Evolutionary conservation across 2,888 invertebrate species (phyloP).

Genomic region (Notocelia uddmanniana): DNA sequence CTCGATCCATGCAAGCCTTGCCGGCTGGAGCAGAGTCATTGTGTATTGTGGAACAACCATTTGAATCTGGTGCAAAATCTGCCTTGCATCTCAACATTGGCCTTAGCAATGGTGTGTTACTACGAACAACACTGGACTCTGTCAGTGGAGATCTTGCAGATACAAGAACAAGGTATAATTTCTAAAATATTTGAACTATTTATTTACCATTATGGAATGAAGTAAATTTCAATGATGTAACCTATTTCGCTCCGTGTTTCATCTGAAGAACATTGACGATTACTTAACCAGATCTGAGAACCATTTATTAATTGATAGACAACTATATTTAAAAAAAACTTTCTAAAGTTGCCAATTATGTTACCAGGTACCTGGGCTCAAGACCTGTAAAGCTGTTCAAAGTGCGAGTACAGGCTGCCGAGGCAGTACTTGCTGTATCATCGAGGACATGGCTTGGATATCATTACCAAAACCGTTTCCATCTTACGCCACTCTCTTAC

Average conservation of each 20-base stretch:
- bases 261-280: conserved; percentile 86
- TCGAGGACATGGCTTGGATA: conserved; percentile 99
- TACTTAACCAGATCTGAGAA: conserved; percentile 82
- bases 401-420: conserved; percentile 97
- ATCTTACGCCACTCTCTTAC: conserved; percentile 97
- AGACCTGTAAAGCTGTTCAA: conserved; percentile 98
- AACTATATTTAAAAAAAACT: not conserved
- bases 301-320: not conserved
- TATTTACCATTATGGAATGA: conserved; percentile 10
- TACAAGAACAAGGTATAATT: conserved; percentile 92
- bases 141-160: conserved; percentile 98
- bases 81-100: conserved; percentile 98
- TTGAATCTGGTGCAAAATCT: conserved; percentile 88
- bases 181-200: no score
- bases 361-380: conserved; percentile 93
- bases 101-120: conserved; percentile 97
- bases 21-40: conserved; percentile 98
- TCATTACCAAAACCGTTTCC: conserved; percentile 98
- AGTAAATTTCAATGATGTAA: conserved; percentile 70
- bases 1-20: conserved; percentile 97
- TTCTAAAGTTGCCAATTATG: conserved; percentile 5
- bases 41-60: conserved; percentile 95
- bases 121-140: conserved; percentile 97
- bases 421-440: conserved; percentile 99
- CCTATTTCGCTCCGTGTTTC: conserved; percentile 85